Conservation (phyloP, 2,113 vertebrate species). For the Oxyruncus cristatus region DNA sequence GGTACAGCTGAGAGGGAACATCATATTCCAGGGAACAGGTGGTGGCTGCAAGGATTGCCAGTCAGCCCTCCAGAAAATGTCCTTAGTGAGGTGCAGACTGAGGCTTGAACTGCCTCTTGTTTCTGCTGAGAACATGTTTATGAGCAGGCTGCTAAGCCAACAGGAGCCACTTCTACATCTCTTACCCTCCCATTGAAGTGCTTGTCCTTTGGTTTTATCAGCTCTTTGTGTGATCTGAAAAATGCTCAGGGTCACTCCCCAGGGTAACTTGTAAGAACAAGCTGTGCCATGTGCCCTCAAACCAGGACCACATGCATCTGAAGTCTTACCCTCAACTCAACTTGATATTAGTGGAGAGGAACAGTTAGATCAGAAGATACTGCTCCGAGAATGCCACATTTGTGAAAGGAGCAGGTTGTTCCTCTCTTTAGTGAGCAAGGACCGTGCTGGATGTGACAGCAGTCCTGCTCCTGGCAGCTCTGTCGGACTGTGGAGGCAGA, state of each 20-base stretch:
- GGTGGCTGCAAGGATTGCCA: neutral
- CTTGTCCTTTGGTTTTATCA: neutral
- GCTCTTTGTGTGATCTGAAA: neutral
- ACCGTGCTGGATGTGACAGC: neutral
- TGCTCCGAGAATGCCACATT: neutral
- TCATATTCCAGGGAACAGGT: neutral
- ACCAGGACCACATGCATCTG: neutral
- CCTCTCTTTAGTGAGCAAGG: neutral
- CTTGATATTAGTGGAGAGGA: neutral
- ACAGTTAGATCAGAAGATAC: neutral
- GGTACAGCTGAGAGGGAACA: accelerated
- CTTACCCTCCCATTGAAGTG: neutral
- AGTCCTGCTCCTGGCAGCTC: neutral
- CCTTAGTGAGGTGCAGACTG: neutral
- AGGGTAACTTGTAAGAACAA: neutral
- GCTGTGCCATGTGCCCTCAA: neutral
- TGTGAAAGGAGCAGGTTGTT: neutral
- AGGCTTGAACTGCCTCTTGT: neutral
- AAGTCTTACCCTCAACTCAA: neutral
- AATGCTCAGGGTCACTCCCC: neutral
- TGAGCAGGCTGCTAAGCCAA: neutral
- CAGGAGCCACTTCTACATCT: neutral
- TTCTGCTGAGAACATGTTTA: neutral
- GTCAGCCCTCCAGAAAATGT: neutral
- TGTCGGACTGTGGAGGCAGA: neutral